Base-by-base conservation (phyloP, 2,797 vertebrate species). In the Sebastiscus tertius region DNA sequence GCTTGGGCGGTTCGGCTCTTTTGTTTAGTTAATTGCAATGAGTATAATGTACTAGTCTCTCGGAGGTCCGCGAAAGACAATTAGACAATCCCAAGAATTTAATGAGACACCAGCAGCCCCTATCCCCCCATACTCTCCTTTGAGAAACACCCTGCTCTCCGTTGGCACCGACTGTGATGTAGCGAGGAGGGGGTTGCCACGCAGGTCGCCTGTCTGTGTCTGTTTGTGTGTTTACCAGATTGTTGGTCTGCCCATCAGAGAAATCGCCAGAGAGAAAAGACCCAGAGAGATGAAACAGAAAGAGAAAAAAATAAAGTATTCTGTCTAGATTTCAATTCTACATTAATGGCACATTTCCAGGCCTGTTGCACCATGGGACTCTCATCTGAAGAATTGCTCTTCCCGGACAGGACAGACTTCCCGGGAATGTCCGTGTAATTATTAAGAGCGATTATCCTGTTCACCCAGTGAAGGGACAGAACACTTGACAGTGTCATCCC, bases 11-110 rank as follows among this genome's bases (percentile, higher is more conserved):
- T 98, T 99, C 96, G 96, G 87, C 96, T 97, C 98, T 97, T 99
- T 99, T 99, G 98, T 99, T 98, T 97, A 95, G 96, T 98, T 99
- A 99, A 99, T 99, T 99, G 98, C 97, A 97, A 98, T 98, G 98
- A 98, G 98, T 98, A 99, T 99, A 98, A 99, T 99, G 97, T 99
- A 97, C 97, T 97, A 97, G 97, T 97, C 97, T 99, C 97, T 99
- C 97, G 95, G 97, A 98, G 98, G 98, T 98, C 97, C 87, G 94
- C 96, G 95, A 96, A 97, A 98, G 97, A 99, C 98, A 98, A 99
- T 98, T 98, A 97, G 98, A 99, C 98, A 99, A 98, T 99, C 98
- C 97, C 97, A 97, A 97, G 97, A 97, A 98, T 99, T 99, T 99
- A 99, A 99, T 99, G 97, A 99, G 98, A 98, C 97, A 97, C 97